Base-by-base conservation (phyloP, 2,888 invertebrate genomes). In the Ectemnius continuus region DNA sequence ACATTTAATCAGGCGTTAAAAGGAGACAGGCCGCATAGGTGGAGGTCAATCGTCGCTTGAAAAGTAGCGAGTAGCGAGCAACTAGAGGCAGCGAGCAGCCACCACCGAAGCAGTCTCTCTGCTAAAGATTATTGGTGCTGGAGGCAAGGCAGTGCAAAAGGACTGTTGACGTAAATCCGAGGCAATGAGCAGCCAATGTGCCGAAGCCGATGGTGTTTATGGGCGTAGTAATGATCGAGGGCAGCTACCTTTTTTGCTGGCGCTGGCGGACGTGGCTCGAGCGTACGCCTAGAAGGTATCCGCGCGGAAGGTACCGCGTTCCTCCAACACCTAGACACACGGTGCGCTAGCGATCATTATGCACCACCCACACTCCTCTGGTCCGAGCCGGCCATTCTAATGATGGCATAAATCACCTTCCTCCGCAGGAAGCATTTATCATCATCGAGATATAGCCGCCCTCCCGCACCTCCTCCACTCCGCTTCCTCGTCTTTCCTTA, bases 331-430 rank as follows among this genome's bases (percentile, higher is more conserved):
- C 45, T 62, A 23, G 46, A 46, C 59, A 60, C 46, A 36, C 67
- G 3, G 74, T 52, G 67, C 75, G 70, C 79, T 81, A 83, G 82
- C 80, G 77, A 84, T 86, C 80, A 83, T 86, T 82, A 85, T 84
- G 81, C 76, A 76, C 82, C 87, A 83, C 87, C 86, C 83, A 87
- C 87, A 68, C 67, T 36, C 36, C 70, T 78, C 71, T 78, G 80
- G 79, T 85, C 78, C 78, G 74, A 46, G 75, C 78, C 82, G 81
- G 82, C 81, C 81, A 85, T 84, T 86, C 85, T 85, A 88, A 88
- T 86, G 86, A 85, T 79, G 79, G 79, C 81, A 88, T 88, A 88
- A 88, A 88, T 88, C 86, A 88, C 82, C 76, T 68, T 79, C 57
- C 78, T 58, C 70, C 72, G 72, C 82, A 83, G 82, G 85, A 85